Evolutionary conservation across 1,140 invertebrate species (phyloP).

Genomic region (Penaeus vannamei): DNA sequence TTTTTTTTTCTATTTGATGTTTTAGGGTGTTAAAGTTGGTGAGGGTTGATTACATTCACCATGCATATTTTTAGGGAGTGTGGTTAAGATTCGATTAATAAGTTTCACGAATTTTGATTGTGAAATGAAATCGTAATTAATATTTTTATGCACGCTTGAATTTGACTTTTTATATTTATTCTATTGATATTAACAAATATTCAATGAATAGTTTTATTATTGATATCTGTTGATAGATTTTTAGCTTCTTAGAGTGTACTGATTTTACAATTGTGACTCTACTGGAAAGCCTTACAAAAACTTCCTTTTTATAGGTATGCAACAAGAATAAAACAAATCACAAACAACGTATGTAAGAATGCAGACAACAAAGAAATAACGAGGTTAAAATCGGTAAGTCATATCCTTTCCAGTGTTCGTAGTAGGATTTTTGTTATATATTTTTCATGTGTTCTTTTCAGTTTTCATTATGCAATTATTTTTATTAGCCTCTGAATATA

Average conservation of each 20-base stretch:
- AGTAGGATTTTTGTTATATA: background rate
- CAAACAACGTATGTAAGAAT: constrained; percentile 74
- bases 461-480: too few species aligned
- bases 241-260: background rate
- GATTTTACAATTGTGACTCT: background rate
- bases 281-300: constrained; percentile 48
- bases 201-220: background rate
- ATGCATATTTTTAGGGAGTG: constrained; percentile 7
- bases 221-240: background rate
- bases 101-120: too few species aligned
- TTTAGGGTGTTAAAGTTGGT: too few species aligned
- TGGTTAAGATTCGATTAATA: too few species aligned
- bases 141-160: too few species aligned
- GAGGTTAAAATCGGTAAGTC: constrained; percentile 70
- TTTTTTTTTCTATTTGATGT: too few species aligned
- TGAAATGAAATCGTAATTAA: too few species aligned
- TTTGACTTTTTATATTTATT: too few species aligned
- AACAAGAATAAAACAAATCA: constrained; percentile 75
- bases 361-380: constrained; percentile 75
- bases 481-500: too few species aligned
- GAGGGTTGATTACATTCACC: too few species aligned
- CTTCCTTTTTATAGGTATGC: constrained; percentile 72
- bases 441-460: background rate
- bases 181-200: too few species aligned
- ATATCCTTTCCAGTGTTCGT: background rate